Conservation (phyloP, 2,797 vertebrate genomes). For the Pangasius macronema region DNA sequence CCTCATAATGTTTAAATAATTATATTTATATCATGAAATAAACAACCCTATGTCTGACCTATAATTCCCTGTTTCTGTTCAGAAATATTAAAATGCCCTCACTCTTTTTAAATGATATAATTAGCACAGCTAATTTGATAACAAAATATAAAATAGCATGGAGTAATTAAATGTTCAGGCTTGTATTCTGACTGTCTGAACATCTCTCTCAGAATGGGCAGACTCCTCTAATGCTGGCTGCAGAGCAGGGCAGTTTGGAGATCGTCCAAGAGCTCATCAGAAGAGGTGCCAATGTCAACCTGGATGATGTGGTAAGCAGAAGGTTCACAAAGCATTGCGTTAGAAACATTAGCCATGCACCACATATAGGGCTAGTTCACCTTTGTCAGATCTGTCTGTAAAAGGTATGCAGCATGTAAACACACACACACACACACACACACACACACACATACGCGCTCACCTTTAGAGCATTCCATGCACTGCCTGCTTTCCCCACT, state of each 20-base stretch:
- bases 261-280: conserved; percentile 92
- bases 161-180: background rate
- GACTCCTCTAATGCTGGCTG: conserved; percentile 93
- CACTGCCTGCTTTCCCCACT: conserved; percentile 30
- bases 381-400: background rate
- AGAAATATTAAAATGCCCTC: too few relatives aligned
- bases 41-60: too few relatives aligned
- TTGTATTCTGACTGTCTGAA: conserved; percentile 15
- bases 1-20: background rate
- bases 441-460: background rate
- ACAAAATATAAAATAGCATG: background rate
- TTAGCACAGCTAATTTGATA: background rate
- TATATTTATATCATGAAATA: background rate
- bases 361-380: background rate
- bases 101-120: background rate
- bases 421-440: background rate
- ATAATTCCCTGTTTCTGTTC: too few relatives aligned
- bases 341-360: conserved; percentile 16
- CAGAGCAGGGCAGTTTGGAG: conserved; percentile 94
- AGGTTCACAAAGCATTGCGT: background rate
- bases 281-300: conserved; percentile 91
- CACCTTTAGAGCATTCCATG: conserved; percentile 11
- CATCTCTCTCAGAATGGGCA: conserved; percentile 84
- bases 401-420: background rate
- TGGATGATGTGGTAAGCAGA: conserved; percentile 88